Conservation (phyloP, 2,113 vertebrate species). For the Brachyhypopomus gauderio region DNA sequence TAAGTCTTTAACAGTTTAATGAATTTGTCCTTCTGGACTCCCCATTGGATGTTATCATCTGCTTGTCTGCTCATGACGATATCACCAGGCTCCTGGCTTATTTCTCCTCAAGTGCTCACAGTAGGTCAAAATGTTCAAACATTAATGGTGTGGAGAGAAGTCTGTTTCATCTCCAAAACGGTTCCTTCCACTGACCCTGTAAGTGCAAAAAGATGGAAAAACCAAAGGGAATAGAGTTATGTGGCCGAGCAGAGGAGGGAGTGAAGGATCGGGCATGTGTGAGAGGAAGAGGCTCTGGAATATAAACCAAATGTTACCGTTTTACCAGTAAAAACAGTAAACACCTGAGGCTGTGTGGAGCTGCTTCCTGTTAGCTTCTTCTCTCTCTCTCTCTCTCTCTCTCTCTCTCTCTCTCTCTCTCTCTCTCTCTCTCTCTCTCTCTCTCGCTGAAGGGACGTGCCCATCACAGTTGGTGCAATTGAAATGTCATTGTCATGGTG, state of each 20-base stretch:
- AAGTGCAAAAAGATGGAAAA: constrained; percentile 76
- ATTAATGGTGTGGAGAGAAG: constrained; percentile 59
- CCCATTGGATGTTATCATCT: neutral
- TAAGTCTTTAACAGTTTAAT: constrained; percentile 8
- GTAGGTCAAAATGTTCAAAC: constrained; percentile 39
- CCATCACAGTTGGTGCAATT: constrained; percentile 42
- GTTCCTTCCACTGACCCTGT: constrained; percentile 68
- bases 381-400: neutral
- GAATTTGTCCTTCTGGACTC: neutral
- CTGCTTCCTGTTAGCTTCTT: constrained; percentile 14
- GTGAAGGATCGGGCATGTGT: constrained; percentile 49
- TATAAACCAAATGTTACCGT: constrained; percentile 62
- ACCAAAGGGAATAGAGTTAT: constrained; percentile 70
- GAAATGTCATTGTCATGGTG: too few species aligned
- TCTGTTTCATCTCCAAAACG: constrained; percentile 68
- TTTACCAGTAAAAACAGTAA: constrained; percentile 60
- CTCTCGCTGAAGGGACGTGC: constrained; percentile 34
- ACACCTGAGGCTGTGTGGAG: constrained; percentile 61
- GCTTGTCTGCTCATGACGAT: constrained; percentile 10
- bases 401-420: constrained; percentile 17
- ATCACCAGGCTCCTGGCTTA: constrained; percentile 38
- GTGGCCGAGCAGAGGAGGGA: constrained; percentile 61
- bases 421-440: constrained; percentile 14
- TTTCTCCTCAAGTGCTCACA: constrained; percentile 31
- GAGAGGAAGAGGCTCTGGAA: constrained; percentile 56